Base-by-base conservation (phyloP, 2,888 invertebrate genomes). In the Dastarcus helophoroides region DNA sequence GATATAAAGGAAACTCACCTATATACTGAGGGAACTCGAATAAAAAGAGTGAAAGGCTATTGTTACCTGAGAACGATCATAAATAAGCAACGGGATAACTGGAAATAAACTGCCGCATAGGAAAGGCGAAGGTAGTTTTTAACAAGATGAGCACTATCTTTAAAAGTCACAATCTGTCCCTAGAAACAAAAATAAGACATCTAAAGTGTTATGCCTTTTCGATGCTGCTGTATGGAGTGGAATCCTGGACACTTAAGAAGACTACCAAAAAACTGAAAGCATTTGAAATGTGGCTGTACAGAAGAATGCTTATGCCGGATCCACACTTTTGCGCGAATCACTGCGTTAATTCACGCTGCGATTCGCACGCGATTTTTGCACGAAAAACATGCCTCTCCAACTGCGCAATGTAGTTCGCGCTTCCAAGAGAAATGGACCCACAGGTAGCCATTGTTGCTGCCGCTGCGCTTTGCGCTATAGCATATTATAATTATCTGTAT, bases 31-130 rank as follows among this genome's bases (percentile, higher is more conserved):
- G 14, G 9, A 26, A 26, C 26, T 26, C 26, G 14, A 26, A 26
- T 15, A 14, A 17, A 26, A 26, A 10, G 27, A 16, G 14, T 27
- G 7, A 16, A 10, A 9, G 12, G 14, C 21, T 29, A 29, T 12
- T 13, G 14, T 22, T 30, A 23, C 15, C 9, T 23, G 14, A 14
- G 16, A 14, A 23, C 14, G 14, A 9, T 23, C 22, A 14, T 22
- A 23, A 30, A 30, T 23, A 16, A 30, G 22, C 29, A 29, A 15
- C 22, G 22, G 22, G 29, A 29, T n/a, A 4, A 29, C 29, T 22
- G 11, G 22, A 29, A 19, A 19, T 29, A 8, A 29, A 29, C 9
- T 10, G 21, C 9, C 10, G 11, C 21, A 29, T 29, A 21, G 21
- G 2, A n/a, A 21, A 29, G 14, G 11, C n/a, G 6, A 29, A 21